These are phyloP conservation scores for Trachops cirrhosus DNA, from an alignment of 2,797 vertebrate genomes.

Conservation along the genomic window DNA sequence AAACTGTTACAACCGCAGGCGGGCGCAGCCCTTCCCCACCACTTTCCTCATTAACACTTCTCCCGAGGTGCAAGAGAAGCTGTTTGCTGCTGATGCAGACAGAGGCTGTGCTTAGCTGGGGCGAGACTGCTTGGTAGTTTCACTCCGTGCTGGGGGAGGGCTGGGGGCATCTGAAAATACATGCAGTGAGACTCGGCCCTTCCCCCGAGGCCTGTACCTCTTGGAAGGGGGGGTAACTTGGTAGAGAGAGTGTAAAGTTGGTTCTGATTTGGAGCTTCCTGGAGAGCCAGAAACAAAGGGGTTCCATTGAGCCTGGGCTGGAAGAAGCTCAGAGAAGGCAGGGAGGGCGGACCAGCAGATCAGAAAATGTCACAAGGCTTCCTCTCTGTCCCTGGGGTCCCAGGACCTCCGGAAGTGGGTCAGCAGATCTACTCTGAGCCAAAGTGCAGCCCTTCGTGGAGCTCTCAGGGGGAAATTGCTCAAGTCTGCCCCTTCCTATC, in stretches of 20 bases:
- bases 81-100: constrained; percentile 15
- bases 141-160: background rate
- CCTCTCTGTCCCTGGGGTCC: background rate
- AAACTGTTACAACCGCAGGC: background rate
- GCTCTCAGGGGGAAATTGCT: background rate
- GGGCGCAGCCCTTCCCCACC: background rate
- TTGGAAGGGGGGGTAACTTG: too few relatives aligned
- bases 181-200: background rate
- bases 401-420: background rate
- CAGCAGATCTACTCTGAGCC: background rate
- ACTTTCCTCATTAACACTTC: constrained; percentile 59
- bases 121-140: background rate
- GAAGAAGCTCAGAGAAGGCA: background rate
- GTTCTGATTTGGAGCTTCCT: background rate
- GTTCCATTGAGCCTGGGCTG: background rate
- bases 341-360: background rate
- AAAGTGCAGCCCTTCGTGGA: background rate
- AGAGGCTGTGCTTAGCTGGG: background rate
- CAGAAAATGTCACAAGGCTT: background rate
- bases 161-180: background rate
- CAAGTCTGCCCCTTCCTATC: background rate
- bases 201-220: background rate
- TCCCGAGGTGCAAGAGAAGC: constrained; percentile 57
- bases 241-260: background rate
- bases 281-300: background rate